Evolutionary conservation across 2,888 invertebrate genomes (phyloP), one percentile per base, ranked within the genome.

Genomic region (Polydrusus pterygomalis): DNA sequence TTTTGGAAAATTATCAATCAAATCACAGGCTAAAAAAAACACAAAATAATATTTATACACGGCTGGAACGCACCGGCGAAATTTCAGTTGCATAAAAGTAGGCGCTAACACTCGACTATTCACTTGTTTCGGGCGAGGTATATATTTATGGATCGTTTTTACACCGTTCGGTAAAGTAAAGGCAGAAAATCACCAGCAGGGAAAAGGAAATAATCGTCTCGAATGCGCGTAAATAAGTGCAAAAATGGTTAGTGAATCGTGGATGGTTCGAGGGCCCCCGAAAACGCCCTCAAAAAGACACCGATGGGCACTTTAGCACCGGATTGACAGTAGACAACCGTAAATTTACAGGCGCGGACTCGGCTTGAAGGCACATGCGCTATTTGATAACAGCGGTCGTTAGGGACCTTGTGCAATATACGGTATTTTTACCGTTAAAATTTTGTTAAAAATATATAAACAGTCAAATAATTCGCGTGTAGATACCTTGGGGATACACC

Each of bases 251-350:
- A 49, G 18, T 30, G 17, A 65, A 65, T 54, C 30, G 20, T 34
- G 18, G 25, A 43, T 43, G 34, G 58, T 56, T 56, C 10, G 20
- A 65, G 62, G 75, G 69, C 58, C 70, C 64, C 69, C 76, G 76
- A 77, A 77, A 45, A 73, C 72, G 69, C 73, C 73, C 76, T 71
- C 62, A 54, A 72, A 76, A 77, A 73, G 56, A 34, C 68, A 45
- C 47, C 75, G 65, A 75, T 49, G 70, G 70, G 65, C 62, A 63
- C 73, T 56, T 62, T 68, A 69, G 65, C 64, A 70, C 70, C 70
- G 17, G 65, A 65, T 75, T 75, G 75, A 75, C 75, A 75, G 64
- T 49, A 64, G 75, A 75, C 75, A 70, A 58, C 60, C 30, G 64
- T 58, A 51, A 64, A 30, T 60, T 60, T 75, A 62, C 75, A 75